Conservation (phyloP, 2,888 invertebrate species). For the Euplagia quadripunctaria region DNA sequence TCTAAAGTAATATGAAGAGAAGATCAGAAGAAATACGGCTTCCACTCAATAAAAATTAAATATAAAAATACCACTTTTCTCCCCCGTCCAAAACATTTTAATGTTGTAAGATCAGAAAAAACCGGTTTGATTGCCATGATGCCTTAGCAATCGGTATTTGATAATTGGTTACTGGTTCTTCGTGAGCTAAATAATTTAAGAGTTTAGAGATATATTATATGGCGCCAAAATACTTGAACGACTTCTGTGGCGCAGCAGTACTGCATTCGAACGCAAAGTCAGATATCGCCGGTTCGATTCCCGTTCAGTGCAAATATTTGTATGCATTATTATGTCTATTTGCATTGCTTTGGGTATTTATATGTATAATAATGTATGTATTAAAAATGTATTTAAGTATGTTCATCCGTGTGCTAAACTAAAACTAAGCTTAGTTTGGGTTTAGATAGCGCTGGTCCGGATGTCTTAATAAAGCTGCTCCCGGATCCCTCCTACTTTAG, state of each 20-base stretch:
- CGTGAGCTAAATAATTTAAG: slow-evolving; percentile 8
- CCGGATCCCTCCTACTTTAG: too few relatives aligned
- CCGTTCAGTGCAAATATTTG: background rate
- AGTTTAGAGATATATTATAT: background rate
- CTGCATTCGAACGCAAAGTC: background rate
- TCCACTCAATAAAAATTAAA: too few relatives aligned
- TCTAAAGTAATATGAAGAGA: too few relatives aligned
- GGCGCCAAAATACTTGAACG: background rate
- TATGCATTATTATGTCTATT: too few relatives aligned
- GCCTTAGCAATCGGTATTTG: slow-evolving; percentile 5
- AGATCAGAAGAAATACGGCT: too few relatives aligned
- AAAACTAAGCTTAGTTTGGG: too few relatives aligned
- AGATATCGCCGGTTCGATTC: background rate
- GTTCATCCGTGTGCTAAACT: too few relatives aligned
- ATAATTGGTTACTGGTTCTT: background rate
- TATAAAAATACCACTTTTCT: background rate
- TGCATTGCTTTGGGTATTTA: too few relatives aligned
- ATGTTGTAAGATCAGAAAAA: background rate
- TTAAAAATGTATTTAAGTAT: too few relatives aligned
- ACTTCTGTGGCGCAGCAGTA: background rate
- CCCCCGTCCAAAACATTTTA: background rate
- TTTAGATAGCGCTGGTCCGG: too few relatives aligned
- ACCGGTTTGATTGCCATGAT: slow-evolving; percentile 8
- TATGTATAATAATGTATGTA: too few relatives aligned
- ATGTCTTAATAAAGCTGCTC: too few relatives aligned